Evolutionary conservation across 92 coral and sea anemone species (phyloP).

Genomic region (Plumapathes pennacea): DNA sequence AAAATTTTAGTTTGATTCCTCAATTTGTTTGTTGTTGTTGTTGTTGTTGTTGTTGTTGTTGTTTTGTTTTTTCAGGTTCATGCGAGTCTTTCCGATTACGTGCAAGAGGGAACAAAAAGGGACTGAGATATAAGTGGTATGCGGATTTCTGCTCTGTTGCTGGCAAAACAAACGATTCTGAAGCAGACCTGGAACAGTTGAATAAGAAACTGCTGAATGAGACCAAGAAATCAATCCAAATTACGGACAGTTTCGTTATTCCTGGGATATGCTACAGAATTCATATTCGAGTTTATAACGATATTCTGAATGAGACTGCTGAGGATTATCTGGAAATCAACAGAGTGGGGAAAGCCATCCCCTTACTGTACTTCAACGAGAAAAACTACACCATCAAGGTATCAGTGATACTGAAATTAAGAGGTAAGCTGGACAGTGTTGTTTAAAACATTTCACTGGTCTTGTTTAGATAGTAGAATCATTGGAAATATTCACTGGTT

Average conservation of each 20-base stretch:
- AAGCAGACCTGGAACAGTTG: background rate
- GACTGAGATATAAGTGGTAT: background rate
- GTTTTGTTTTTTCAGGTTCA: conserved; percentile 1
- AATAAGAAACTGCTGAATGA: background rate
- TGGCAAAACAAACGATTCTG: background rate
- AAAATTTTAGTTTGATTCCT: too few relatives aligned
- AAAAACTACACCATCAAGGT: too few relatives aligned
- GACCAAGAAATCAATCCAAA: background rate
- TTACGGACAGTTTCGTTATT: background rate
- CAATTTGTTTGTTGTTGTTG: too few relatives aligned
- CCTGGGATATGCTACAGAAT: background rate
- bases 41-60: too few relatives aligned
- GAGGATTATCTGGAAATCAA: too few relatives aligned
- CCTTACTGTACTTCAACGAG: too few relatives aligned
- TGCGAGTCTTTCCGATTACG: background rate
- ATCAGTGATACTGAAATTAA: too few relatives aligned
- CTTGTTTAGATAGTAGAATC: too few relatives aligned
- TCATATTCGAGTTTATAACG: background rate
- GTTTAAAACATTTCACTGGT: too few relatives aligned
- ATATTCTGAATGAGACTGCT: background rate
- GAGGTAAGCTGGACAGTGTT: too few relatives aligned
- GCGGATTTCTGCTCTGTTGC: background rate
- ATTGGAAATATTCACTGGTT: too few relatives aligned
- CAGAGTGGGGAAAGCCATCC: too few relatives aligned
- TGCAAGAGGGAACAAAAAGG: background rate